Base-by-base conservation (phyloP, 23 tunicate species). In the Phallusia fumigata region DNA sequence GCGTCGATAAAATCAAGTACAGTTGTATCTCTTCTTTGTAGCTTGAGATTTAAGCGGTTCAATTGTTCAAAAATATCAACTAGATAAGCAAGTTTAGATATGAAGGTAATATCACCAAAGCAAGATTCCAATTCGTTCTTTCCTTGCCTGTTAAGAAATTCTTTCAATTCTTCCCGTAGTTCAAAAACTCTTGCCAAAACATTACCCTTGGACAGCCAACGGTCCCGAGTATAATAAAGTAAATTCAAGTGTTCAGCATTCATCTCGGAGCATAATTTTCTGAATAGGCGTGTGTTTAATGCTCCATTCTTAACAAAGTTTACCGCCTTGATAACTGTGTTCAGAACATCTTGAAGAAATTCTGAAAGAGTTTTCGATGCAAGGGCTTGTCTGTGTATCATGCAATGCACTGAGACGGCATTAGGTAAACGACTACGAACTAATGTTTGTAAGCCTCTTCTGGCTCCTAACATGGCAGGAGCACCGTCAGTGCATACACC, bases 331-430 rank as follows among this genome's bases (percentile, higher is more conserved):
- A 88, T 83, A 65, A 84, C 93, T 65, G 81, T 83, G 65, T 78
- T 83, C 36, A 88, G 85, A 78, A 76, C 80, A 78, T 65, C 75
- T 78, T 83, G 82, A 64, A 88, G 84, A 77, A 77, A 53, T 53
- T 65, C 79, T 73, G 87, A 77, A 76, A 88, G 78, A 82, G 86
- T 83, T 83, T 84, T 79, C 40, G 87, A 83, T 76, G 87, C 84
- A 30, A 88, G 82, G 32, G 87, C 86, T 88, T 83, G 83, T 58
- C 84, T 77, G 78, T 83, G 93, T 73, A 88, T 88, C 82, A 88
- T 76, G 87, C 87, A 83, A 77, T 83, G 87, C 65, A 51, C 58
- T 75, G 87, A 44, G 58, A 83, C 76, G 73, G 64, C 86, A 53
- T 76, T 32, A 82, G 91, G 91, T 74, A 82, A 34, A 65, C 73